These are phyloP conservation scores for Timema podura DNA, from an alignment of 2,888 invertebrate genomes.

Conservation along the genomic window DNA sequence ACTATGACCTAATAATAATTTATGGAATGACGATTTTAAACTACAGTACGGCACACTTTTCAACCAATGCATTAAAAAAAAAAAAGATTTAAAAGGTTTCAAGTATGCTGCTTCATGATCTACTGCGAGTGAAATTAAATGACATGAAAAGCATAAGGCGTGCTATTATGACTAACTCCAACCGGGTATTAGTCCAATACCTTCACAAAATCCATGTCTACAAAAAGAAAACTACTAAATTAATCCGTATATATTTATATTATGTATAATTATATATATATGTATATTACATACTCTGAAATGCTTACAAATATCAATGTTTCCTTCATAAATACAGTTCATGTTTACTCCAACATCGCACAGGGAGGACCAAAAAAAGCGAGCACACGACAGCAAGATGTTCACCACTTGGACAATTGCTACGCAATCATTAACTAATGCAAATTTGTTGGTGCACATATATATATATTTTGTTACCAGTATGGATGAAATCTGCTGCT, in stretches of 20 bases:
- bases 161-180: slow-evolving; percentile 18
- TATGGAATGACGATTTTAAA: slow-evolving; percentile 27
- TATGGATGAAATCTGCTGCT: slow-evolving; percentile 22
- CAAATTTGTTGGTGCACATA: slow-evolving; percentile 12
- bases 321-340: slow-evolving; percentile 19
- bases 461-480: slow-evolving; percentile 13
- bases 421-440: not conserved
- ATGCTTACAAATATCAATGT: slow-evolving; percentile 30
- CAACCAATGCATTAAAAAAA: slow-evolving; percentile 19
- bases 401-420: slow-evolving; percentile 20
- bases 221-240: slow-evolving; percentile 23
- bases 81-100: slow-evolving; percentile 12
- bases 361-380: slow-evolving; percentile 23
- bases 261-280: slow-evolving; percentile 27
- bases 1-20: slow-evolving; percentile 23
- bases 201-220: slow-evolving; percentile 20
- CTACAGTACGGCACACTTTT: slow-evolving; percentile 17
- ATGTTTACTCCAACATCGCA: slow-evolving; percentile 1
- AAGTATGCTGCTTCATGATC: slow-evolving; percentile 15
- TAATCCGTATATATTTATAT: slow-evolving; percentile 19
- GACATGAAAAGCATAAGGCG: slow-evolving; percentile 27
- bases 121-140: slow-evolving; percentile 17
- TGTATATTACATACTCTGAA: slow-evolving; percentile 27
- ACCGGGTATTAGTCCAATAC: slow-evolving; percentile 17
- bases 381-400: slow-evolving; percentile 24